Evolutionary conservation across 2,888 invertebrate genomes (phyloP).

Genomic region (Tolmerus cingulatus): DNA sequence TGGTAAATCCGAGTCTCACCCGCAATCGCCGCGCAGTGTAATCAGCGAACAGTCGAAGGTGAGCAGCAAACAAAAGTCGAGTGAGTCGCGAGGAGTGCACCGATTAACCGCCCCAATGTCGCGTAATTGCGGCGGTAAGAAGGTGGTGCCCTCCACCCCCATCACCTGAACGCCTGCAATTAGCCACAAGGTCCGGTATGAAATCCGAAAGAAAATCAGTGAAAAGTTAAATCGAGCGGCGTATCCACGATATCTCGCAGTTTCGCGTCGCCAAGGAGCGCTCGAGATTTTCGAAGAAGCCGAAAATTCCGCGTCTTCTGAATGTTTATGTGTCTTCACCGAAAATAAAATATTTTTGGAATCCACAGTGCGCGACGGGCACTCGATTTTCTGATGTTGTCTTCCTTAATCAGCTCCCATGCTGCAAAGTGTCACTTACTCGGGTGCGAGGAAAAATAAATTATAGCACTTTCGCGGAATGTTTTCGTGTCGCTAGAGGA

Average conservation of each 20-base stretch:
- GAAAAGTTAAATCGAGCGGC: background rate
- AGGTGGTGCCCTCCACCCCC: background rate
- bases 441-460: background rate
- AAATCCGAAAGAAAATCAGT: background rate
- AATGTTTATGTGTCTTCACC: conserved; percentile 1
- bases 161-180: background rate
- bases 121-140: background rate
- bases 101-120: background rate
- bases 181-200: background rate
- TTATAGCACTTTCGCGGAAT: background rate
- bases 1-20: background rate
- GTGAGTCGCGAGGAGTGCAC: background rate
- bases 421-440: background rate
- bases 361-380: background rate
- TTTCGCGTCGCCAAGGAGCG: background rate
- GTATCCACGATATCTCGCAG: background rate
- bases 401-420: background rate
- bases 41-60: background rate
- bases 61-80: background rate
- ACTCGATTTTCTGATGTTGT: background rate
- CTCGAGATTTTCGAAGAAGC: background rate
- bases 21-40: background rate
- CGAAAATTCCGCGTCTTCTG: background rate
- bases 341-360: conserved; percentile 35
- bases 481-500: background rate